Percentiles rank a stretch among this genome's conserved stretches.
Conservation (phyloP, 2,113 vertebrate genomes). For the Irena cyanogastra region DNA sequence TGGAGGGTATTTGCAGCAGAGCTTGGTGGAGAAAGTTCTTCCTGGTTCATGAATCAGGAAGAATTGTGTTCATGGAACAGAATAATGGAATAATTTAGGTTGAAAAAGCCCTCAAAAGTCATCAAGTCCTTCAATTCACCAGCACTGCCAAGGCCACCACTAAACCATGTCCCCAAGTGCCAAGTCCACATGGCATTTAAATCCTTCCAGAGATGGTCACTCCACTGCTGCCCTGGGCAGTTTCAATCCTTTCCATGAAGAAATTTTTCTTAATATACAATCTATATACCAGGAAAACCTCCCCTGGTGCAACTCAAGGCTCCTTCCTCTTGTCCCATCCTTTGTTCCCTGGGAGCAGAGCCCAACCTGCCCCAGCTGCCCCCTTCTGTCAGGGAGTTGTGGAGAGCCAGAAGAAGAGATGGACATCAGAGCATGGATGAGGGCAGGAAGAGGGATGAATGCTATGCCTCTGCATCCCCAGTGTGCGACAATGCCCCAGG, state of each 20-base stretch:
- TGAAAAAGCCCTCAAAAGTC: not conserved
- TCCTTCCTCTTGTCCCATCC: not conserved
- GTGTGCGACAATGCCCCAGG: accelerated
- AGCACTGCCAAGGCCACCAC: not conserved
- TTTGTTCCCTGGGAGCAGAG: not conserved
- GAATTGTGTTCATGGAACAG: too few species aligned
- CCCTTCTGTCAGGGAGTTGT: not conserved
- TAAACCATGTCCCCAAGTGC: not conserved
- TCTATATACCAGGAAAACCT: too few species aligned
- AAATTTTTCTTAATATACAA: not conserved
- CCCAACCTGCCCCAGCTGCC: accelerated
- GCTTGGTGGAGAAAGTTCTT: not conserved
- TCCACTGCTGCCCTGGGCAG: not conserved
- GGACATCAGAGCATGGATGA: not conserved
- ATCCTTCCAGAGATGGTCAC: not conserved
- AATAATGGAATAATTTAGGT: not conserved
- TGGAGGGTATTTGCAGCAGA: not conserved
- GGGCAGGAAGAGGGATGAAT: accelerated
- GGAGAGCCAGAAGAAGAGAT: not conserved
- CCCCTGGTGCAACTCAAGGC: too few species aligned
- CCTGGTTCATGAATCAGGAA: not conserved
- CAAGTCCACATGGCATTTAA: not conserved
- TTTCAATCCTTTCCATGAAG: not conserved
- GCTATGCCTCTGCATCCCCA: not conserved
- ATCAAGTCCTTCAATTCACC: not conserved